Conservation (phyloP, 2,888 invertebrate species). For the Bimastos eiseni region DNA sequence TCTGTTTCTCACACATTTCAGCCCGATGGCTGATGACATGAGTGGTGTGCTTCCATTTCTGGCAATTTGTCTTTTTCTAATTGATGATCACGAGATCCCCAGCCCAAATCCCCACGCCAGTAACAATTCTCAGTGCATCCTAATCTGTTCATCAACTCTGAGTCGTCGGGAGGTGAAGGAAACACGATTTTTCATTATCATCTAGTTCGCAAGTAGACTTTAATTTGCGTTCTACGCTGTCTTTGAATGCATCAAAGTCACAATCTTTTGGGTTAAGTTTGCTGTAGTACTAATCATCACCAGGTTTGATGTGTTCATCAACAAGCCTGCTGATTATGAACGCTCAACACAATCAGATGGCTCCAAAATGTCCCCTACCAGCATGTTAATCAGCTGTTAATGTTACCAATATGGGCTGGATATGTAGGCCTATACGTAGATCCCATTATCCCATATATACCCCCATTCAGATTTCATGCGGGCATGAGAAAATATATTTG, state of each 20-base stretch:
- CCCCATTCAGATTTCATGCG: too few species aligned
- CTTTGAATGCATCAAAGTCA: background rate
- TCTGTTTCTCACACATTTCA: background rate
- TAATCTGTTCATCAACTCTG: background rate
- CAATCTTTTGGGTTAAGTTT: background rate
- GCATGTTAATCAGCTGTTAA: too few species aligned
- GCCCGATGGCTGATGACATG: constrained; percentile 17
- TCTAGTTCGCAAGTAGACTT: background rate
- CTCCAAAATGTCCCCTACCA: too few species aligned
- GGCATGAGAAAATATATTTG: too few species aligned
- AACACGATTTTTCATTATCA: background rate
- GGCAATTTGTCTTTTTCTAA: background rate
- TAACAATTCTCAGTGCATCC: background rate
- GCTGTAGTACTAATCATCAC: constrained; percentile 14
- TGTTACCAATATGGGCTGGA: too few species aligned
- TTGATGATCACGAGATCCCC: background rate
- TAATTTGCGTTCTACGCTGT: background rate
- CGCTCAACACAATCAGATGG: too few species aligned
- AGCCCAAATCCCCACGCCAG: background rate
- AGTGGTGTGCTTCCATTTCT: background rate
- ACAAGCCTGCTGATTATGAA: background rate
- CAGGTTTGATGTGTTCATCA: background rate
- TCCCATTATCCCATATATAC: too few species aligned
- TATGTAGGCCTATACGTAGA: too few species aligned
- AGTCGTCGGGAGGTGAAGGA: background rate